Evolutionary conservation across 1,140 invertebrate species (phyloP).

Genomic region (Eumaeus atala): DNA sequence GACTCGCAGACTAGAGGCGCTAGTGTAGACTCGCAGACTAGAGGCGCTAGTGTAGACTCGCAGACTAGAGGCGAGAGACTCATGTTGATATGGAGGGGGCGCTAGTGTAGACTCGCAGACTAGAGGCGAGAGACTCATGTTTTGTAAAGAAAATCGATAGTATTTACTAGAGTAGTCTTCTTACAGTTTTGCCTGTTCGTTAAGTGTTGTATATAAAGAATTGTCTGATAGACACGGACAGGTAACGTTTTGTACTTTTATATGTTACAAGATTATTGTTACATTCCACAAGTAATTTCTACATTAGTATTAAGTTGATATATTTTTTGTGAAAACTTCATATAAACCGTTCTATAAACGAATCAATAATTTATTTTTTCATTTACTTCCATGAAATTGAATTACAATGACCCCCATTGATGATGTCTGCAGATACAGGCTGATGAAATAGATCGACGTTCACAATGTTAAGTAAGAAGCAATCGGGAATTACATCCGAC

Average conservation of each 20-base stretch:
- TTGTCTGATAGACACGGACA: neutral
- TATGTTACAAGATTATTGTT: slow-evolving; percentile 36
- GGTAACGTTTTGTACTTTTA: slow-evolving; percentile 17
- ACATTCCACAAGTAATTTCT: slow-evolving; percentile 44
- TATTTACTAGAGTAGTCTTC: neutral
- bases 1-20: neutral
- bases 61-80: no score
- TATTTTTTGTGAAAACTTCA: slow-evolving; percentile 33
- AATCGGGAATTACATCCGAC: no score
- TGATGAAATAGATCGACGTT: no score
- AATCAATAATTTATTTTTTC: neutral
- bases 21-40: neutral
- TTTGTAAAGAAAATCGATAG: slow-evolving; percentile 1
- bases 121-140: neutral
- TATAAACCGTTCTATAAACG: slow-evolving; percentile 22
- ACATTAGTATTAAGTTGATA: slow-evolving; percentile 32
- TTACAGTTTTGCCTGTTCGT: neutral
- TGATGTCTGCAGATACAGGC: no score
- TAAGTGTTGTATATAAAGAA: slow-evolving; percentile 3
- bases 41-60: neutral
- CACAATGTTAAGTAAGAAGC: no score
- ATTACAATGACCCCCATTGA: no score
- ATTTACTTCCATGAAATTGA: neutral
- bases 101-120: neutral
- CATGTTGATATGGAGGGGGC: slow-evolving; percentile 31